Base-by-base conservation (phyloP, 2,113 vertebrate genomes). In the Natator depressus region DNA sequence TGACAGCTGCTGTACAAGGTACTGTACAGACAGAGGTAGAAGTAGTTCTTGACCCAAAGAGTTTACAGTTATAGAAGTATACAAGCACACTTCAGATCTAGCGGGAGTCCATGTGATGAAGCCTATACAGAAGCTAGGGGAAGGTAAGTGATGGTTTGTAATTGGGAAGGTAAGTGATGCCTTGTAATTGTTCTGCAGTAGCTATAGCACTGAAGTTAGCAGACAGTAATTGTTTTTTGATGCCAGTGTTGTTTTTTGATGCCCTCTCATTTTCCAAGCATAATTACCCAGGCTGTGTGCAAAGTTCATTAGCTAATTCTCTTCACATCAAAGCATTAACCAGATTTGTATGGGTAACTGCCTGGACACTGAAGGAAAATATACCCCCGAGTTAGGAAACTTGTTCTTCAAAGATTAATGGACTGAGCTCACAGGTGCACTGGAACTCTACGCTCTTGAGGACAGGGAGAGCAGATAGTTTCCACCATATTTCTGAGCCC, bases 161-260 rank as follows among this genome's bases (percentile, higher is more conserved):
- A 69, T 62, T 88, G 87, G 0, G 4, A 95, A 94, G 83, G 96
- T 95, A 93, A 97, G 85, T 87, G 83, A 69, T 94, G 94, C 94
- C 93, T 94, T 95, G 90, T 65, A 93, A 69, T 62, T 89, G 78
- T 94, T 96, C 85, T 93, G 91, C 93, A 95, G 81, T 87, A 83
- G 62, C 94, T 78, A 55, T 81, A 84, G 79, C 90, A 94, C 94
- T 95, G 95, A 96, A 95, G 93, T 79, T 81, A 96, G 85, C 91
- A 95, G 94, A 93, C 91, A 94, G 72, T 95, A 97, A 97, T 95
- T 96, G 53, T 54, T 54, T 54, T 54, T 54, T 54, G 53, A 54
- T 54, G 94, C 95, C 96, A 97, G 93, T 91, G 96, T 95, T 96
- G 94, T 94, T 96, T 96, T 97, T 95, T 94, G 97, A 96, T 96